These are phyloP conservation scores for Gallinago media DNA, from an alignment of 2,113 vertebrate genomes.

Conservation along the genomic window DNA sequence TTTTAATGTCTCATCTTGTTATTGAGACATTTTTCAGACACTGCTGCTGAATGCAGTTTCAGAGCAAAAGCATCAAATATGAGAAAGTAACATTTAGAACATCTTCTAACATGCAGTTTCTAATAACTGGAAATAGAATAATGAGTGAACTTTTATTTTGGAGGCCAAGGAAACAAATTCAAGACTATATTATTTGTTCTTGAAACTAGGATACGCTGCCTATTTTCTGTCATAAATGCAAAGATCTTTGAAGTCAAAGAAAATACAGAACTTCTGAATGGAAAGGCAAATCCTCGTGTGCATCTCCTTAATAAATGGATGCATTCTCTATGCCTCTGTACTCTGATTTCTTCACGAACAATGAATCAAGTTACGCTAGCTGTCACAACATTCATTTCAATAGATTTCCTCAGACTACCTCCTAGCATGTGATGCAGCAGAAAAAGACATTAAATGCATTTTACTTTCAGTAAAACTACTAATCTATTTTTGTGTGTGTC, in stretches of 20 bases:
- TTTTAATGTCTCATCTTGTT: neutral
- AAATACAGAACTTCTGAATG: slow-evolving; percentile 13
- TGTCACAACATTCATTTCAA: slow-evolving; percentile 37
- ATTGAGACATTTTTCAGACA: neutral
- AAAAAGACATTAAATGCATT: neutral
- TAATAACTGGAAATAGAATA: neutral
- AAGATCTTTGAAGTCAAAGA: neutral
- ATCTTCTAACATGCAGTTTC: neutral
- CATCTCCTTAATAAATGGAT: neutral
- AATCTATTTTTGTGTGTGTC: neutral
- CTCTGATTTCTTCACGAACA: neutral
- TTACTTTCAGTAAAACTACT: neutral
- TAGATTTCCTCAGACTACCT: slow-evolving; percentile 37
- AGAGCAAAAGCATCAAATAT: neutral
- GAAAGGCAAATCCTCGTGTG: neutral
- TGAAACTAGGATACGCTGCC: neutral
- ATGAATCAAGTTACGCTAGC: slow-evolving; percentile 5
- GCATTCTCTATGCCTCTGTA: slow-evolving; percentile 39
- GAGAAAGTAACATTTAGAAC: neutral
- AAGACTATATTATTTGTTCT: neutral
- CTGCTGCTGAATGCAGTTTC: neutral
- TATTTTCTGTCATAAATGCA: neutral
- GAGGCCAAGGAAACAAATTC: neutral
- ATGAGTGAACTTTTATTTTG: neutral
- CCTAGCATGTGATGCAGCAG: neutral